These are phyloP conservation scores for Drosophila quadrilineata DNA, from an alignment of 1,140 invertebrate species.

Conservation along the genomic window DNA sequence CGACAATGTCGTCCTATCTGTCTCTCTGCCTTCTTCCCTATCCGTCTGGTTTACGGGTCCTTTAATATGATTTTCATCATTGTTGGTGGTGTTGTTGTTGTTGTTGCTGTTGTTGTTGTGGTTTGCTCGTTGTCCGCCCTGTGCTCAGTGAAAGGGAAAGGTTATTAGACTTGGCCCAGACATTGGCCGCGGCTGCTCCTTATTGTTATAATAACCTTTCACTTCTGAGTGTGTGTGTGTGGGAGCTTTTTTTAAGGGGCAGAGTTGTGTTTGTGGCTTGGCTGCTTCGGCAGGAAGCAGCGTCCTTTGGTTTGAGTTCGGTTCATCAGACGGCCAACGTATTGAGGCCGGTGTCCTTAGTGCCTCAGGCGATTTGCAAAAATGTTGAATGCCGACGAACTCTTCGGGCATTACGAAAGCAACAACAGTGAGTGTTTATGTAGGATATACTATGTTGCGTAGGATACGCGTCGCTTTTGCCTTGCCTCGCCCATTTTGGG, in stretches of 20 bases:
- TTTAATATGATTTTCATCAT: no score
- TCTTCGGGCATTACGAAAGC: conserved; percentile 15
- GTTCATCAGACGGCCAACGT: conserved; percentile 25
- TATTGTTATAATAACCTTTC: conserved; percentile 77
- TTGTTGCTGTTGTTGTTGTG: conserved; percentile 24
- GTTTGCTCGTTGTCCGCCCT: conserved; percentile 45
- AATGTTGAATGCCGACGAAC: conserved; percentile 14
- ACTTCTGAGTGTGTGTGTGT: no score
- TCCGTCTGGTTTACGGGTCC: no score
- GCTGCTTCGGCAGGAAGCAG: conserved; percentile 57
- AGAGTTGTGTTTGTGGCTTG: no score
- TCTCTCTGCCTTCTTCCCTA: no score
- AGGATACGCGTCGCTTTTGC: conserved; percentile 2
- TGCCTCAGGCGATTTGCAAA: neutral
- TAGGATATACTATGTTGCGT: conserved; percentile 6
- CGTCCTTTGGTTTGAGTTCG: neutral
- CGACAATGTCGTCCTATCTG: no score
- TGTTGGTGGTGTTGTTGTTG: neutral
- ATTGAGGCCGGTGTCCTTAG: neutral
- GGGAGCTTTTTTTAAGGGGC: no score
- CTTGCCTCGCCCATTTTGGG: neutral
- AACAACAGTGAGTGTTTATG: neutral
- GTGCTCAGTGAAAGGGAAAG: conserved; percentile 63
- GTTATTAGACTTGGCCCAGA: conserved; percentile 74
- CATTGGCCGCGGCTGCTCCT: conserved; percentile 53